Evolutionary conservation across 2,113 vertebrate genomes (phyloP), one percentile per base, ranked within the genome.

Genomic region (Larimichthys crocea): DNA sequence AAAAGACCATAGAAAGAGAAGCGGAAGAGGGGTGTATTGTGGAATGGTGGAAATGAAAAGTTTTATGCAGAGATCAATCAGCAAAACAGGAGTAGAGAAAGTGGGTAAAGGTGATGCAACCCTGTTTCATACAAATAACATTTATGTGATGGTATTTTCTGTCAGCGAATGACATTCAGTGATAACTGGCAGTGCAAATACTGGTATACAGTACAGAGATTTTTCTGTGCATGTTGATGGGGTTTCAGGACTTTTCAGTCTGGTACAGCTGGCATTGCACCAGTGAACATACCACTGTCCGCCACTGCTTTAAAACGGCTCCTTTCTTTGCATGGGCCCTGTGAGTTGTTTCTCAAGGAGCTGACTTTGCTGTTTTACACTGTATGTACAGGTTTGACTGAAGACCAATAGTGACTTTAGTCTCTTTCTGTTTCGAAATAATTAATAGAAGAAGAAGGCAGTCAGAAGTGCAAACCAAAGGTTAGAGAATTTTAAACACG

Each of bases 61-160:
- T 70, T 61, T 63, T 68, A 19, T 64, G 26, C 50, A 72, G 26
- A 82, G 46, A 67, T n/a, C 17, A 55, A 64, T 73, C 50, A 9
- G 56, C 20, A 61, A 60, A 55, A 24, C n/a, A 17, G 19, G 7
- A 75, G 40, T 56, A 35, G 20, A 75, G 40, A 49, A 40, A 79
- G 40, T 31, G 57, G 44, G 42, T 52, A 48, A 61, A 65, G 64
- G 55, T 49, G 67, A 72, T 62, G 40, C 57, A 80, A 49, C 48
- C 15, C 56, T 12, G 16, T 60, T 5, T 70, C 29, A 10, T 75
- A 31, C 6, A 2, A 35, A 46, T 65, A 1, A 44, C 53, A 53
- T 77, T 44, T 67, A 26, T 55, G 55, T n/a, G 8, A 15, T 49
- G 35, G 14, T 26, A 10, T 29, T 50, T 4, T 63, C n/a, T 52